A percentile compares a stretch with the other conserved stretches of the same genome.
phyloP scores from a whole-genome alignment of 2,888 invertebrate genomes.

The Sesia bembeciformis region DNA sequence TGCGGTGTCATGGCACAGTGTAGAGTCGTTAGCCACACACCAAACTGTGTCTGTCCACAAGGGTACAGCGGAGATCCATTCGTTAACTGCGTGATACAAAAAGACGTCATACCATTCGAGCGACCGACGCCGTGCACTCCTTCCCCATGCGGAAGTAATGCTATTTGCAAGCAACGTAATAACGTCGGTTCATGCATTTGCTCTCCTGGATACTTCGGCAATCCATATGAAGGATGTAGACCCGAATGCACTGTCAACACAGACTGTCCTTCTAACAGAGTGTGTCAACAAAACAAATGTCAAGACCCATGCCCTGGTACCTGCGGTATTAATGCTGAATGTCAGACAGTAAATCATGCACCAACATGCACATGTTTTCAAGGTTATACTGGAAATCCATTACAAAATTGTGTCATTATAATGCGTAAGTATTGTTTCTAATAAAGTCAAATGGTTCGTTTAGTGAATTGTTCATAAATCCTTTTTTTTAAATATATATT shows the following conservation, averaged over 20 bases:
- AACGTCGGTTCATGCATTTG: constrained; percentile 83
- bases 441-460: background rate
- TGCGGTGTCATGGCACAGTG: constrained; percentile 83
- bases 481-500: background rate
- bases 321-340: constrained; percentile 82
- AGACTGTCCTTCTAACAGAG: constrained; percentile 81
- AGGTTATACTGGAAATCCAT: constrained; percentile 79
- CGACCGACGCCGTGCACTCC: constrained; percentile 76
- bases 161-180: constrained; percentile 79
- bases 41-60: constrained; percentile 78
- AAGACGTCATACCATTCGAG: constrained; percentile 42
- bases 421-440: constrained; percentile 33
- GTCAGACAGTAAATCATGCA: constrained; percentile 81
- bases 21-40: constrained; percentile 81
- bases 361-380: constrained; percentile 80
- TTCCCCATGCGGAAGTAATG: constrained; percentile 83
- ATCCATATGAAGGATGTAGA: constrained; percentile 80
- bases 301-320: constrained; percentile 84
- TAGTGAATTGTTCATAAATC: background rate
- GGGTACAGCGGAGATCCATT: constrained; percentile 85
- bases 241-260: constrained; percentile 84
- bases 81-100: constrained; percentile 69
- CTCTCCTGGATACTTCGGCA: constrained; percentile 76
- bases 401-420: constrained; percentile 42
- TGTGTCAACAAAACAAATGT: constrained; percentile 84